Base-by-base conservation (phyloP, 2,797 vertebrate genomes). In the Eleutherodactylus coqui region DNA sequence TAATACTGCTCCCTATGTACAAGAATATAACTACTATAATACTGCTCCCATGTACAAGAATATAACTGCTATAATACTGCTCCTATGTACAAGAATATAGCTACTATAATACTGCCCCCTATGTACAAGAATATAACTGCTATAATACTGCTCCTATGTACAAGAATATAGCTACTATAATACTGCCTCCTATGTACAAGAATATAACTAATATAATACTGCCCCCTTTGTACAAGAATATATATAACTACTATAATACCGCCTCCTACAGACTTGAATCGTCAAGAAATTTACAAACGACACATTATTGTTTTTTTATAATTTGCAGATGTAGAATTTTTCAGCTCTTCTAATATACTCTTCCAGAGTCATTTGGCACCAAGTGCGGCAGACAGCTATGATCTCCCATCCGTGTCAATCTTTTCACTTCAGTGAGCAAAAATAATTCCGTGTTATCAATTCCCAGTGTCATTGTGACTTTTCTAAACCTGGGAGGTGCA, bases 141-240 rank as follows among this genome's bases (percentile, higher is more conserved):
- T 34, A 64, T 64, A 32, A 64, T 32, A 64, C 60, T 34, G 29
- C 14, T 45, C 53, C 5, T 24, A 29, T n/a, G n/a, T n/a, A n/a
- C n/a, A 62, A 32, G 60, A 62, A 62, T 62, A 62, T 29, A 62
- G 32, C 62, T 64, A 64, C 62, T 64, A 64, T 64, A 64, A 64
- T 64, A 64, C 62, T 64, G 29, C 62, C n/a, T 34, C 62, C 62
- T 64, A 67, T 67, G 14, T 67, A 67, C 62, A 67, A 9, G 62
- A 67, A 67, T 67, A 67, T 67, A 67, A 36, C 62, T 67, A 67
- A 32, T 67, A 67, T 67, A 67, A 67, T 67, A 67, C 62, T 36
- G 32, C 32, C 10, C n/a, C n/a, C n/a, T n/a, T n/a, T n/a, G n/a
- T n/a, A 55, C 49, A 24, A 55, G 19, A 24, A 55, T 55, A 55